Evolutionary conservation across 1,140 invertebrate species (phyloP), one percentile per base, ranked within the genome.

Genomic region (Philotrypesis tridentata): DNA sequence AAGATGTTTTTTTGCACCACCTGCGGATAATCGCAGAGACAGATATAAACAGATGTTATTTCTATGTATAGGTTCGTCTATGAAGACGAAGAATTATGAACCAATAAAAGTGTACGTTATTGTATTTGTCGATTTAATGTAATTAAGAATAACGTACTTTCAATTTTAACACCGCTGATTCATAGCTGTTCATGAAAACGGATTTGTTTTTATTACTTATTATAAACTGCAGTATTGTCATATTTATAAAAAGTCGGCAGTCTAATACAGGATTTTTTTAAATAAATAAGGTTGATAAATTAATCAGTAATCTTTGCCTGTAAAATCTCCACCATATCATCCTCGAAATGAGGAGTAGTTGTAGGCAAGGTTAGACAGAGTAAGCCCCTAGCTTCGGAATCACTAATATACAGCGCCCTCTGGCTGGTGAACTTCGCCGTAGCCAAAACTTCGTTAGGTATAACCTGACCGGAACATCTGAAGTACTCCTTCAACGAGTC

Each of bases 401-500:
- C 87, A 87, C 92, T 85, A 82, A 91, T 68, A 82, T 93, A 91
- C 85, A 94, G 80, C 83, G 93, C 82, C 89, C 89, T 85, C 87
- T 94, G 91, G 89, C 93, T 85, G 84, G 92, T 85, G 89, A 94
- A 89, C 79, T 94, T 90, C 0, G 93, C 93, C 0, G 94, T 94
- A 2, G 94, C 91, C 4, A 94, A 88, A 12, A 95, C 91, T 5
- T 89, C 88, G 0, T 93, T 90, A 0, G 94, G 94, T 9, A 93
- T 89, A 12, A 88, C 86, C 43, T 92, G 86, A 11, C 92, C 91
- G 0, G 92, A 89, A 14, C 93, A 92, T 43, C 90, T 89, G 79
- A 95, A 95, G 87, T 95, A 95, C 29, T 94, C 92, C 31, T 94
- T 92, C 2, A 96, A 85, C 0, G 94, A 92, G 79, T 93, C 94